These are phyloP conservation scores for Entomyzon cyanotis DNA, from an alignment of 2,113 vertebrate species.

Conservation along the genomic window DNA sequence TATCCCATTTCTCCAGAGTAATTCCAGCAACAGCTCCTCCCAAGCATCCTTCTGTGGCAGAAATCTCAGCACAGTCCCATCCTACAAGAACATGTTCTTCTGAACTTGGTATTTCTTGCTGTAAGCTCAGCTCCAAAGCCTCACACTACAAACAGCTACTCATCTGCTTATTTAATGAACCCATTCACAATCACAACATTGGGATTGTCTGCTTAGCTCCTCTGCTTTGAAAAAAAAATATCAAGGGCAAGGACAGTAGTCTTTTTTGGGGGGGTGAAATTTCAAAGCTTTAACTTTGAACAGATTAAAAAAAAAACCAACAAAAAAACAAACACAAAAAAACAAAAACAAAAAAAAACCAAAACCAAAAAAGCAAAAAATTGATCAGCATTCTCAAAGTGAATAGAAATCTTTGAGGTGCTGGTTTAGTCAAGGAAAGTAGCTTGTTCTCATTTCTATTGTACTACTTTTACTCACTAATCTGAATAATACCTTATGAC, in stretches of 20 bases:
- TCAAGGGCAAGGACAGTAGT: background rate
- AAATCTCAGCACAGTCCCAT: background rate
- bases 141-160: background rate
- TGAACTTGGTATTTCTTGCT: background rate
- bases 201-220: background rate
- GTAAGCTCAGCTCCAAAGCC: background rate
- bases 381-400: background rate
- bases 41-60: background rate
- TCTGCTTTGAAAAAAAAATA: background rate
- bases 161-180: background rate
- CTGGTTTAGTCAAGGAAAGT: background rate
- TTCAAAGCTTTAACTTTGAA: background rate
- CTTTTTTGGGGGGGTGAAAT: background rate
- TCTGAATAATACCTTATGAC: background rate
- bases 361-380: background rate
- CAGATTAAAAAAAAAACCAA: background rate
- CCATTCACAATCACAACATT: background rate
- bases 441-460: background rate
- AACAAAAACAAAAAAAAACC: too few relatives aligned
- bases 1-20: background rate
- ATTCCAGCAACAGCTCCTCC: background rate
- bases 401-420: background rate
- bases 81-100: fast-evolving
- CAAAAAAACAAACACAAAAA: background rate
- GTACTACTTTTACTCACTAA: background rate